Evolutionary conservation across 1,140 invertebrate species (phyloP).

Genomic region (Holcopasites calliopsidis): DNA sequence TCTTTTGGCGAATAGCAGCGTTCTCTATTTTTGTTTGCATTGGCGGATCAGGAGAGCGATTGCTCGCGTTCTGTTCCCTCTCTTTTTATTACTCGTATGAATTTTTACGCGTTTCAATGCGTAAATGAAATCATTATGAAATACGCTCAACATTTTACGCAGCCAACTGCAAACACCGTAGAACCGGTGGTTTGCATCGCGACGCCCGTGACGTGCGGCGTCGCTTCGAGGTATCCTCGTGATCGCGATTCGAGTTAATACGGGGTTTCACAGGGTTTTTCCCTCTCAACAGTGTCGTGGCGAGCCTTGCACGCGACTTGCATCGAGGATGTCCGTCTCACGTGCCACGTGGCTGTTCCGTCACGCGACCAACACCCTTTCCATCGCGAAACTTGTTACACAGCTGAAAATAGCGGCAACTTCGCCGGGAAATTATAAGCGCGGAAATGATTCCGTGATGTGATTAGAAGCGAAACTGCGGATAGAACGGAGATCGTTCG

Average conservation of each 20-base stretch:
- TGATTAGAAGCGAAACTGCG: not conserved
- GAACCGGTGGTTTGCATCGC: constrained; percentile 10
- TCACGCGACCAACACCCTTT: not conserved
- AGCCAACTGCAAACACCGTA: constrained; percentile 45
- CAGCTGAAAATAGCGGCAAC: not conserved
- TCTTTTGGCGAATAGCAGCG: not conserved
- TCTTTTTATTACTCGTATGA: too few species aligned
- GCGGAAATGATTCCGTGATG: not conserved
- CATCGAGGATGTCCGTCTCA: constrained; percentile 46
- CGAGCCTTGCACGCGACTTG: constrained; percentile 44
- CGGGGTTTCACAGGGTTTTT: constrained; percentile 34
- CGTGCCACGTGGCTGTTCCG: constrained; percentile 47
- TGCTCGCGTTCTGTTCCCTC: too few species aligned
- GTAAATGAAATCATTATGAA: too few species aligned
- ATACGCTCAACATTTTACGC: too few species aligned
- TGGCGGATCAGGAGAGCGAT: too few species aligned
- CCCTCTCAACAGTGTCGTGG: constrained; percentile 30
- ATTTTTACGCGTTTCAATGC: too few species aligned
- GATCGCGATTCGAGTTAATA: constrained; percentile 35
- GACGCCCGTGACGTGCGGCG: not conserved
- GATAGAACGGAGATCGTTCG: not conserved
- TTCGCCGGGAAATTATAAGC: not conserved
- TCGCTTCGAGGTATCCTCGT: not conserved
- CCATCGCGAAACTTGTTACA: constrained; percentile 14
- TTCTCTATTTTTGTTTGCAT: not conserved